phyloP scores from a whole-genome alignment of 2,888 invertebrate genomes.

The Ochropleura plecta region DNA sequence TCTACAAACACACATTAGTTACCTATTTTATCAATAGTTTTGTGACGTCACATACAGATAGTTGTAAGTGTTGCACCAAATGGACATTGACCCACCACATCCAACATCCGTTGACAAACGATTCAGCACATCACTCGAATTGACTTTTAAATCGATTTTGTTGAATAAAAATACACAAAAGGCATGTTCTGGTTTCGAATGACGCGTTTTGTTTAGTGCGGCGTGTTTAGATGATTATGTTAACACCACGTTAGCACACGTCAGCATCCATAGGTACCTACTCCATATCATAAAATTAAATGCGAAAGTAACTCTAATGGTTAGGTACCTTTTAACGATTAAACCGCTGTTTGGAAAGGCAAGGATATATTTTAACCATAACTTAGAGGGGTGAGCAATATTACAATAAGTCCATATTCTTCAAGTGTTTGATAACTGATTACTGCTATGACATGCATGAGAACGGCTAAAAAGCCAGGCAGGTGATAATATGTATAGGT shows the following conservation, averaged over 20 bases:
- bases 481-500: too few species aligned
- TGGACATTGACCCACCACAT: conserved; percentile 87
- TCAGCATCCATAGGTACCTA: too few species aligned
- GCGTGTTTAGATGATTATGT: conserved; percentile 50
- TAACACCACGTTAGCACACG: conserved; percentile 31
- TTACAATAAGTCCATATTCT: too few species aligned
- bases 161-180: conserved; percentile 77
- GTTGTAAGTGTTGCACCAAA: conserved; percentile 64
- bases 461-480: too few species aligned
- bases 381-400: too few species aligned
- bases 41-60: conserved; percentile 59
- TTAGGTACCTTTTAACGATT: too few species aligned
- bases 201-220: conserved; percentile 64
- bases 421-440: too few species aligned
- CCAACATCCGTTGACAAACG: conserved; percentile 77
- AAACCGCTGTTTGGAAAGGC: too few species aligned
- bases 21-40: conserved; percentile 49
- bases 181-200: conserved; percentile 60
- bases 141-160: conserved; percentile 82
- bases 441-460: too few species aligned
- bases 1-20: conserved; percentile 49
- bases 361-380: too few species aligned
- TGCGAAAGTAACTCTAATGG: too few species aligned
- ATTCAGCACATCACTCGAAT: conserved; percentile 82
- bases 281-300: too few species aligned